phyloP scores from a whole-genome alignment of 2,113 vertebrate species.

The Myocastor coypus region DNA sequence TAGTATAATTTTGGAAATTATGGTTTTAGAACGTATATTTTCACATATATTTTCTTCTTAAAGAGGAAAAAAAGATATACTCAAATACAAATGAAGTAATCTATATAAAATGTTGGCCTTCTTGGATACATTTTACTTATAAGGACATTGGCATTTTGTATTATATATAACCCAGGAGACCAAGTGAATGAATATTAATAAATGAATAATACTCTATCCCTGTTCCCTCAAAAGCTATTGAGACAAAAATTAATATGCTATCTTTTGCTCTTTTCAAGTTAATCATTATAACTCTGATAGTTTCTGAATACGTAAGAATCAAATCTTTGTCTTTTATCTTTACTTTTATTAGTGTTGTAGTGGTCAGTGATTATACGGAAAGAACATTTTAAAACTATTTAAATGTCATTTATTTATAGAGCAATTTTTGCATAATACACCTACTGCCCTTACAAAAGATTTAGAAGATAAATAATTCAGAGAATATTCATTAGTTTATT shows the following conservation, averaged over 20 bases:
- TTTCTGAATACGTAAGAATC: conserved; percentile 40
- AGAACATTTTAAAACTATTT: conserved; percentile 6
- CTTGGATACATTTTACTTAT: background rate
- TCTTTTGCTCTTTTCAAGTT: background rate
- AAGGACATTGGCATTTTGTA: background rate
- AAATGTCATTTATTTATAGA: conserved; percentile 51
- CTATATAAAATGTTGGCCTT: background rate
- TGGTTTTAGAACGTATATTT: background rate
- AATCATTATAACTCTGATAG: background rate
- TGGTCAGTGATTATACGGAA: conserved; percentile 50
- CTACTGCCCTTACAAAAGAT: conserved; percentile 27
- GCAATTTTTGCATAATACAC: conserved; percentile 14
- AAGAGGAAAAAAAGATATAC: background rate
- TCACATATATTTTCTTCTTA: background rate
- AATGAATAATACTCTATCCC: background rate
- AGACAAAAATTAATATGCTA: background rate
- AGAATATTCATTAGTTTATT: conserved; percentile 70
- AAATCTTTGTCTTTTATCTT: conserved; percentile 43
- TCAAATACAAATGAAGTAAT: background rate
- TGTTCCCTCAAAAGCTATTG: background rate
- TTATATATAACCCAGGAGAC: background rate
- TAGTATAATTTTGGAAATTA: background rate
- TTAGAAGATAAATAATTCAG: conserved; percentile 68
- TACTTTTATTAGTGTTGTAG: conserved; percentile 4
- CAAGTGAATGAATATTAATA: background rate